Conservation (phyloP, 2,797 vertebrate species). For the Hybognathus amarus region DNA sequence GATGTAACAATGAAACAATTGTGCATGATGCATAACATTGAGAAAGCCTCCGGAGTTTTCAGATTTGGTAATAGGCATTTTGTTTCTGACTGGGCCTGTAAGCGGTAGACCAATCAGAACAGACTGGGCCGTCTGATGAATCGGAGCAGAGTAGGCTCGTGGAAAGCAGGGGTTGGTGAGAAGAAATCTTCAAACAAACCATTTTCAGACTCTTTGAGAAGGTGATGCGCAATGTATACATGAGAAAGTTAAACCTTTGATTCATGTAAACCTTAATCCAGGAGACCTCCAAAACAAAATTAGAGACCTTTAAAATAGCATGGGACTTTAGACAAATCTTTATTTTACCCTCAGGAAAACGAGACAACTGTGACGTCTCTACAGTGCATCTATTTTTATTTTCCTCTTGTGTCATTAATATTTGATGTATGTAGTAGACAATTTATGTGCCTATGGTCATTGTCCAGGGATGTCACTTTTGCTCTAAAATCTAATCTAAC, state of each 20-base stretch:
- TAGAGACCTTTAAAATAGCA: neutral
- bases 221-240: neutral
- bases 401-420: neutral
- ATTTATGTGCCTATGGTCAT: neutral
- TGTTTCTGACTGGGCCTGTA: neutral
- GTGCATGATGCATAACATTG: no score
- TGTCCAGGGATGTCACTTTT: neutral
- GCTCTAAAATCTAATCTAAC: conserved; percentile 22
- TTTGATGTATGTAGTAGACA: neutral
- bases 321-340: neutral
- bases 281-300: neutral
- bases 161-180: neutral
- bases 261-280: no score
- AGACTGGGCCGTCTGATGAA: neutral
- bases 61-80: neutral
- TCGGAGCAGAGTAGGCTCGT: neutral
- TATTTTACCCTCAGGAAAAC: neutral
- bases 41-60: no score
- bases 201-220: neutral
- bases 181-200: neutral
- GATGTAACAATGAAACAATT: no score
- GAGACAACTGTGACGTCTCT: neutral
- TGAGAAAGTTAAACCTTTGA: neutral
- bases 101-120: neutral
- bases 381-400: neutral